Evolutionary conservation across 2,113 vertebrate genomes (phyloP), one percentile per base, ranked within the genome.

Genomic region (Sinocyclocheilus anshuiensis): DNA sequence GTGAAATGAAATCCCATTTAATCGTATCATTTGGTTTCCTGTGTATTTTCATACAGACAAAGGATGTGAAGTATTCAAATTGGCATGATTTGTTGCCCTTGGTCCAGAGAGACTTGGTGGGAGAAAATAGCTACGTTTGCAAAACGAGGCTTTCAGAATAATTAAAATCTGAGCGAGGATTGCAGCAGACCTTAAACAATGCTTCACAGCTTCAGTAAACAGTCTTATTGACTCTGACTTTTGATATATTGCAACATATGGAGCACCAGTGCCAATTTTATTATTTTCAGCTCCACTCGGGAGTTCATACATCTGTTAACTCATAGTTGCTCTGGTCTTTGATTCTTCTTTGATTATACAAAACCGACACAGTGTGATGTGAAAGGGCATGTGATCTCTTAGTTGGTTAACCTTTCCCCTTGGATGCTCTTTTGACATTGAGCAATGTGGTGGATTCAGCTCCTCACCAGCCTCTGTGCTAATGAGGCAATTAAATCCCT

Each of bases 401-500:
- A 92, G 90, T 91, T 89, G 88, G 92, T 93, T 93, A 93, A 93
- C 93, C 94, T 94, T 94, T 92, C 91, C 90, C 92, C 92, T 92
- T 77, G 83, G 87, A 89, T 91, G 91, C 92, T 91, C 92, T 89
- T 88, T 90, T 94, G 93, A 94, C 94, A 92, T 93, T 94, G 92
- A 94, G 91, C 93, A 91, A 90, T 92, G 92, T 90, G 89, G 87
- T 90, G 91, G 91, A 87, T 90, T 90, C 61, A 78, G 90, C 86
- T 93, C 90, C 84, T 93, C 36, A 24, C 87, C 82, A 90, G 91
- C 91, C 91, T 88, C 89, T 90, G 93, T 92, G 90, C 92, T 95
- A 95, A 95, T 93, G 93, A 95, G 92, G 92, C 93, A 93, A 94
- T 95, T 94, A 94, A 94, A 90, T 91, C 88, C 90, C 84, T 92